Evolutionary conservation across 2,113 vertebrate species (phyloP), one percentile per base, ranked within the genome.

Genomic region (Uropsilus gracilis): DNA sequence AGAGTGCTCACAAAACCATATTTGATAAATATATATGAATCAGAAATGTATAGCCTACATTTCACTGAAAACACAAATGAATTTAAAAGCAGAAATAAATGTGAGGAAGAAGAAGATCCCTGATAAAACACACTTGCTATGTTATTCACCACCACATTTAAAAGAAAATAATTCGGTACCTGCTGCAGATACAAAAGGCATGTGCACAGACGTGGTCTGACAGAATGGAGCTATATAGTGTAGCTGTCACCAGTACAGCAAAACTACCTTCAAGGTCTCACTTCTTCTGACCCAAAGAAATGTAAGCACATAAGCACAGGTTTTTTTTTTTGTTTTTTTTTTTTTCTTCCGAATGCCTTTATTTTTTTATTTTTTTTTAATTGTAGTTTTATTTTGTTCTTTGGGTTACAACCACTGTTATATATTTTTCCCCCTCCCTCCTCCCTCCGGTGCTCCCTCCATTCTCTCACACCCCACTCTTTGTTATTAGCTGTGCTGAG

Each of bases 41-140:
- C 75, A 96, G 93, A 96, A 97, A 97, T 87, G 84, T 97, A 94
- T 71, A 85, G 82, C 61, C 95, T 91, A 76, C 39, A 89, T 96
- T 96, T 96, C 75, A 80, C 78, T 94, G 55, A 95, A 95, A 95
- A 92, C 55, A 93, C 82, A 95, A 80, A 90, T 89, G 55, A 42
- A 88, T 86, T 96, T 86, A 30, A 46, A 53, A 78, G 95, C 22
- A 83, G 42, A 90, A 83, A 81, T 73, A 53, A 78, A 94, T 85
- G n/a, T 22, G 3, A 16, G 5, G 0, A 1, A 13, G 20, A 42
- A 85, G 76, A 85, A 83, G 73, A 68, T 72, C 22, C 64, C 46
- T 34, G 89, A 90, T 17, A 84, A 75, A 97, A 92, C 50, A 64
- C 68, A 81, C 72, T 96, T 96, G 66, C 44, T 75, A 82, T 89